Evolutionary conservation across 2,888 invertebrate species (phyloP), one percentile per base, ranked within the genome.

Genomic region (Acrobasis consociella): DNA sequence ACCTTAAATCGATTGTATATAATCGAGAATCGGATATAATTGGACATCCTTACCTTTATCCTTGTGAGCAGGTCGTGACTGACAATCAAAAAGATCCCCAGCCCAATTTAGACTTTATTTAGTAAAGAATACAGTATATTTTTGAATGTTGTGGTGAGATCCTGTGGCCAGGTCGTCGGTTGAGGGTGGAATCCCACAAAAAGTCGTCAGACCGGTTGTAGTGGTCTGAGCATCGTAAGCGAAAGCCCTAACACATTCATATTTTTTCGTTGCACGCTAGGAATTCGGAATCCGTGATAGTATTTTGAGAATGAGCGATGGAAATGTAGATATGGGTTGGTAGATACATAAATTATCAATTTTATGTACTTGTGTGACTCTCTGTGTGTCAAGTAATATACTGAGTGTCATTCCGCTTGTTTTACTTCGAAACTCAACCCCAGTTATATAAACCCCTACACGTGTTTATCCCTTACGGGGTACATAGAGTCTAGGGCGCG

Each of bases 161-260:
- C 66, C 71, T 68, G 75, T 73, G 75, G 75, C 71, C 78, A 79
- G 84, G 82, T 83, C 79, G 80, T 69, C 73, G 76, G 75, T 77
- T 79, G 87, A 87, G 91, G 91, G 89, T 87, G 85, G 87, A 85
- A 84, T 87, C 82, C 80, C 69, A 86, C 85, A 89, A 91, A 91
- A 91, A 90, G 89, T 75, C 38, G 89, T 83, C 74, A 53, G 76
- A 91, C 91, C 89, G 90, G 91, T 91, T 82, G 72, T 68, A 72
- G 76, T 72, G 73, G 73, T 75, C 77, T 59, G 68, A 69, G 81
- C 78, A 82, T 80, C 79, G 76, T 81, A 80, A 82, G 81, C 80
- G 78, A 83, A 85, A 81, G 77, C 76, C 81, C 79, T 78, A 82
- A 82, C 79, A 78, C 82, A 86, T 84, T 87, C 78, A 80, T 80